Base-by-base conservation (phyloP, 1,140 invertebrate genomes). In the Trichogramma pretiosum region DNA sequence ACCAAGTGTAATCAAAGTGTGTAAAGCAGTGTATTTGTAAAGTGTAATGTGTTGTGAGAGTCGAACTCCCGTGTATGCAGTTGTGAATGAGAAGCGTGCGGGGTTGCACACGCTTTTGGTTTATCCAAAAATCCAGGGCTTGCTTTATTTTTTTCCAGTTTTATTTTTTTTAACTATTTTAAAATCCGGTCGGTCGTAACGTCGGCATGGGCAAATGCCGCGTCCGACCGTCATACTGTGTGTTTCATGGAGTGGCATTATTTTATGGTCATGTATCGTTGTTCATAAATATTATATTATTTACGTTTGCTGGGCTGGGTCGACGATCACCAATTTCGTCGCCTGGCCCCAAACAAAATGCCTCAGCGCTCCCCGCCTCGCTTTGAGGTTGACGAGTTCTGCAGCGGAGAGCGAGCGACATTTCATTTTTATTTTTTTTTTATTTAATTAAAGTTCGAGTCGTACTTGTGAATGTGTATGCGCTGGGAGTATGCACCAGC, bases 381-480 rank as follows among this genome's bases (percentile, higher is more conserved):
- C 24, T n/a, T n/a, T n/a, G n/a, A n/a, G n/a, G n/a, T n/a, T n/a
- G 22, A 41, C 24, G 46, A 18, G 16, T 11, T 17, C 55, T n/a
- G n/a, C n/a, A n/a, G n/a, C n/a, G n/a, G n/a, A n/a, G n/a, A n/a
- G n/a, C n/a, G n/a, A n/a, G 48, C 53, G 52, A 50, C 9, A 5
- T 8, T 13, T 17, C 17, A 17, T 26, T 17, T 36, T 26, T n/a
- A 42, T 24, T 33, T 8, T 67, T 65, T 62, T 47, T 52, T 52
- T 43, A 32, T 43, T 47, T 34, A 34, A 34, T n/a, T n/a, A n/a
- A 56, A 68, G 62, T 59, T 72, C 70, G 68, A 72, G 68, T 72
- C 70, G 67, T 72, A 70, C 68, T 72, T 72, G 70, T 70, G 61
- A 72, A 53, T 72, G 70, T 72, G 68, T 72, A 72, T 72, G 70